Evolutionary conservation across 2,113 vertebrate species (phyloP).

Genomic region (Lepus timidus): DNA sequence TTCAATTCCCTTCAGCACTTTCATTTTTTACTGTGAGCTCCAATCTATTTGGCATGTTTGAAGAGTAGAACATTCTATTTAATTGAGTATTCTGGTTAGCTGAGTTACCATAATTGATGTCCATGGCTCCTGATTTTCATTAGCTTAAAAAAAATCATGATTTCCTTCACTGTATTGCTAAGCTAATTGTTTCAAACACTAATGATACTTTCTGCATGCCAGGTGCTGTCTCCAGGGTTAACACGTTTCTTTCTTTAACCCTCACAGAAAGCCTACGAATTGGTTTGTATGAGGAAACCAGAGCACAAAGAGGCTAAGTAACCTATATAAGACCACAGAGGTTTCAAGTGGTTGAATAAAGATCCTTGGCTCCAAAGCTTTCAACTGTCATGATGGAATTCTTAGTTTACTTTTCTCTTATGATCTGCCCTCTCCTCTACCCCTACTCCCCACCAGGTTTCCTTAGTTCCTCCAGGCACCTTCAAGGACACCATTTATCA

Average conservation of each 20-base stretch:
- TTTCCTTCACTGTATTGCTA: slow-evolving; percentile 8
- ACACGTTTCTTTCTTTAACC: neutral
- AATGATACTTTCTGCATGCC: neutral
- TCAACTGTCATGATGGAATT: neutral
- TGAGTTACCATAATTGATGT: neutral
- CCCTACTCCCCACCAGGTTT: neutral
- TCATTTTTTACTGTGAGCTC: neutral
- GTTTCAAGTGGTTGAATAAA: neutral
- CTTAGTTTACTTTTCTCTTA: neutral
- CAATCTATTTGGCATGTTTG: neutral
- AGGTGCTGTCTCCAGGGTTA: neutral
- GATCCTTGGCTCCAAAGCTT: neutral
- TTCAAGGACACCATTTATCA: neutral
- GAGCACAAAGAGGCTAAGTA: neutral
- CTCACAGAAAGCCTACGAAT: neutral
- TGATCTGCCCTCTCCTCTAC: neutral
- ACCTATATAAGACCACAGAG: neutral
- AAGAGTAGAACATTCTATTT: neutral
- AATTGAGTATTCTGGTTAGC: slow-evolving; percentile 6
- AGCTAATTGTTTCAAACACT: slow-evolving; percentile 5
- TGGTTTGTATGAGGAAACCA: neutral
- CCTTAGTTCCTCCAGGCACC: neutral
- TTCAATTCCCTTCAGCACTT: neutral
- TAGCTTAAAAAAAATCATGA: slow-evolving; percentile 17
- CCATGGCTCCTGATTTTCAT: neutral